Evolutionary conservation across 2,113 vertebrate genomes (phyloP).

Genomic region (Tyto alba): DNA sequence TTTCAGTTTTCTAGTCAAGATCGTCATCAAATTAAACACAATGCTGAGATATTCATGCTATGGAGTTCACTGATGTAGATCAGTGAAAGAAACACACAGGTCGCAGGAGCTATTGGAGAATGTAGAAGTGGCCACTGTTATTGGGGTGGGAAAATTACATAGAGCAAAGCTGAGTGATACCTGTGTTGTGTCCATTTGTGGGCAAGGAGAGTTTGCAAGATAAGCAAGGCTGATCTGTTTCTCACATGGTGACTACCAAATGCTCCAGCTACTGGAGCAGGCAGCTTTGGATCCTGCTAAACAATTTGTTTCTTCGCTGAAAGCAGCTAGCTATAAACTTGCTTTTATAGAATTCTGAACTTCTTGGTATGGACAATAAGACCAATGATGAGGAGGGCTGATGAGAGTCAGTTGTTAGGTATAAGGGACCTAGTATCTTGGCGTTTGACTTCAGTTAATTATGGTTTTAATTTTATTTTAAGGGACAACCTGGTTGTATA

Average conservation of each 20-base stretch:
- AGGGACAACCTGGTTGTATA: not conserved
- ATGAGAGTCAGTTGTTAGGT: not conserved
- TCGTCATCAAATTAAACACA: not conserved
- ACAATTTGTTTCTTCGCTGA: not conserved
- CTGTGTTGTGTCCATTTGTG: not conserved
- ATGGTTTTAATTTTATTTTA: not conserved
- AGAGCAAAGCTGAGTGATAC: not conserved
- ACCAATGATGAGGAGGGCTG: not conserved
- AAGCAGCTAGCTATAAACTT: not conserved
- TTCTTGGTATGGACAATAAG: not conserved
- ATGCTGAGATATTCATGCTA: not conserved
- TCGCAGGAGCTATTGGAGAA: not conserved
- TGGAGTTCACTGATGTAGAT: not conserved
- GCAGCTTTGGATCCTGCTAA: not conserved
- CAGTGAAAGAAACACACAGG: not conserved
- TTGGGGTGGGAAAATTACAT: not conserved
- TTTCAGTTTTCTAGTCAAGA: not conserved
- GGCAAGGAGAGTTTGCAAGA: not conserved
- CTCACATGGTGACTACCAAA: not conserved
- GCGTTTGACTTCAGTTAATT: not conserved
- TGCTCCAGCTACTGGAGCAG: not conserved
- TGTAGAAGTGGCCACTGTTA: not conserved
- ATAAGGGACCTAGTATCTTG: not conserved
- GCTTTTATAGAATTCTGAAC: not conserved
- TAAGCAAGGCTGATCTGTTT: not conserved